A percentile compares a stretch with the other conserved stretches of the same genome.
Conservation (phyloP, 1,140 invertebrate genomes). For the Scaptodrosophila lebanonensis region DNA sequence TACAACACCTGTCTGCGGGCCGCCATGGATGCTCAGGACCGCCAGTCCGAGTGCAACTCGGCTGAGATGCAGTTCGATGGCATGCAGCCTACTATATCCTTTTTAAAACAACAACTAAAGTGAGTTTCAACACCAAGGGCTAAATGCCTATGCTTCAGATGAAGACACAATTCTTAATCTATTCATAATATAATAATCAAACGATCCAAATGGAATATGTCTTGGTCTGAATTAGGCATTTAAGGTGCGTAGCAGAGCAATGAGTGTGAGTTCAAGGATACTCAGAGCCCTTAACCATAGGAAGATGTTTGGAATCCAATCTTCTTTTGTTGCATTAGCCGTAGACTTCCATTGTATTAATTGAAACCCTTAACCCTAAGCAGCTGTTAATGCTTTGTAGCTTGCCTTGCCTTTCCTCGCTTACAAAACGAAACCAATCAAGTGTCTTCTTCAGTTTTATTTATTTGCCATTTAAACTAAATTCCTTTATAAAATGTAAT, state of each 20-base stretch:
- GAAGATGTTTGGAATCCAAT: too few relatives aligned
- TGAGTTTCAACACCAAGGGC: slow-evolving; percentile 44
- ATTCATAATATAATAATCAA: too few relatives aligned
- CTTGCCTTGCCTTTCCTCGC: slow-evolving; percentile 26
- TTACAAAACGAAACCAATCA: slow-evolving; percentile 75
- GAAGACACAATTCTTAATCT: slow-evolving; percentile 26
- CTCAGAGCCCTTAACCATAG: too few relatives aligned
- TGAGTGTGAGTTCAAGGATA: too few relatives aligned
- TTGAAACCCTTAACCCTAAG: too few relatives aligned
- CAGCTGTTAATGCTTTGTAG: too few relatives aligned
- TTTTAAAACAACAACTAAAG: slow-evolving; percentile 81
- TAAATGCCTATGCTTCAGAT: slow-evolving; percentile 65
- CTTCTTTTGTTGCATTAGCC: too few relatives aligned
- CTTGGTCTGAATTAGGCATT: too few relatives aligned
- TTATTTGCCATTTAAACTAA: slow-evolving; percentile 67
- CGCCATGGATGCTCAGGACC: slow-evolving; percentile 88
- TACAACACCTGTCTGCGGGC: slow-evolving; percentile 82
- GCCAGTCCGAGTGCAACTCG: slow-evolving; percentile 91
- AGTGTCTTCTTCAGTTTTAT: slow-evolving; percentile 75
- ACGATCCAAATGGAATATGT: too few relatives aligned
- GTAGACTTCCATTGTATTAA: too few relatives aligned
- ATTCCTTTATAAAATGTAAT: slow-evolving; percentile 76
- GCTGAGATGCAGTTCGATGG: slow-evolving; percentile 91
- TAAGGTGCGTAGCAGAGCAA: too few relatives aligned
- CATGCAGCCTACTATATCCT: slow-evolving; percentile 96